phyloP scores from a whole-genome alignment of 2,113 vertebrate species.

The Formicarius rufipectus region DNA sequence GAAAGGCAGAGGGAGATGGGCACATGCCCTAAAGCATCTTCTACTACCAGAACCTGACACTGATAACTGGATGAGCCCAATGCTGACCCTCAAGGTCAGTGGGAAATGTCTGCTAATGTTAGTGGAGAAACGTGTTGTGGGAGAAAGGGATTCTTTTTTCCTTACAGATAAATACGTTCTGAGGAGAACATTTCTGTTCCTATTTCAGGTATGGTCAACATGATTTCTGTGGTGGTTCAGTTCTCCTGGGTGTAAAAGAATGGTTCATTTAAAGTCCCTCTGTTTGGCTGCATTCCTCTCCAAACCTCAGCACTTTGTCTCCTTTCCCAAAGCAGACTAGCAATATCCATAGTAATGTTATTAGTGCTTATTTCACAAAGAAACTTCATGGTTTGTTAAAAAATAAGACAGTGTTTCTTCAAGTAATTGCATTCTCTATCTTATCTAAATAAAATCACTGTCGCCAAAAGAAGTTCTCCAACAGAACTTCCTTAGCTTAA shows the following conservation, averaged over 20 bases:
- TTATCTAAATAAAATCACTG: background rate
- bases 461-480: background rate
- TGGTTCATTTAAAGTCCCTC: background rate
- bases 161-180: background rate
- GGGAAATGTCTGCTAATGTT: background rate
- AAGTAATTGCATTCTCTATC: background rate
- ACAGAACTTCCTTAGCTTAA: background rate
- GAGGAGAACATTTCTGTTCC: background rate
- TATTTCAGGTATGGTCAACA: background rate
- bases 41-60: background rate
- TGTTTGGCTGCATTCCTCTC: background rate
- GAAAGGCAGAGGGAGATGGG: background rate
- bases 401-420: background rate
- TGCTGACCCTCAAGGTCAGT: background rate
- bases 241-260: background rate
- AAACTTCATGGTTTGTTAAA: background rate
- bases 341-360: background rate
- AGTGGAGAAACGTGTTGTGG: background rate
- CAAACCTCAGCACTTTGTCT: background rate
- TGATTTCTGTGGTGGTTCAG: background rate
- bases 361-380: background rate
- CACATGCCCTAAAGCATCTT: fast-evolving
- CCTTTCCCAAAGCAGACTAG: background rate
- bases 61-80: background rate
- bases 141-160: background rate